Conservation (phyloP, 2,113 vertebrate species). For the Geococcyx californianus region DNA sequence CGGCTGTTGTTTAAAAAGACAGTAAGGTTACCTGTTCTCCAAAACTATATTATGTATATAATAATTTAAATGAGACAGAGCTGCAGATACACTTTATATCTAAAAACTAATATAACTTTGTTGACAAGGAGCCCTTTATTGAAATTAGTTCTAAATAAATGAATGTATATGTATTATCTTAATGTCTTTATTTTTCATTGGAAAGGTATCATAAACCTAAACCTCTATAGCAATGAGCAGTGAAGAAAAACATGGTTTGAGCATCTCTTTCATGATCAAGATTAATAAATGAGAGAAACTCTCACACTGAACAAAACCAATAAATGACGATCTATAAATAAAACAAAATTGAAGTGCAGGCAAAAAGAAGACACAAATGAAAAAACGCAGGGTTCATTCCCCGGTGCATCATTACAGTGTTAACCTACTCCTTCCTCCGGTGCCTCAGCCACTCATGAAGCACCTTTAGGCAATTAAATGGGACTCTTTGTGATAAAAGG, state of each 20-base stretch:
- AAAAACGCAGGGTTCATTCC: background rate
- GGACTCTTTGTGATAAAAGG: background rate
- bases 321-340: background rate
- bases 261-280: background rate
- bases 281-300: background rate
- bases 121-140: background rate
- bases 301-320: background rate
- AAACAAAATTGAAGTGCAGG: background rate
- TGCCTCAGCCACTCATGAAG: background rate
- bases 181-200: background rate
- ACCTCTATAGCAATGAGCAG: background rate
- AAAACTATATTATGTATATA: background rate
- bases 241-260: background rate
- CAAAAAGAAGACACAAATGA: background rate
- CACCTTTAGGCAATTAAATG: background rate
- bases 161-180: background rate
- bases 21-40: background rate
- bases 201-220: background rate
- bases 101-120: background rate
- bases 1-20: background rate
- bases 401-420: background rate
- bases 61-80: background rate
- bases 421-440: background rate
- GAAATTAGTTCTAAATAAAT: background rate
- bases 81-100: background rate